phyloP scores from a whole-genome alignment of 2,113 vertebrate species.

The Malurus alboscapulatus region DNA sequence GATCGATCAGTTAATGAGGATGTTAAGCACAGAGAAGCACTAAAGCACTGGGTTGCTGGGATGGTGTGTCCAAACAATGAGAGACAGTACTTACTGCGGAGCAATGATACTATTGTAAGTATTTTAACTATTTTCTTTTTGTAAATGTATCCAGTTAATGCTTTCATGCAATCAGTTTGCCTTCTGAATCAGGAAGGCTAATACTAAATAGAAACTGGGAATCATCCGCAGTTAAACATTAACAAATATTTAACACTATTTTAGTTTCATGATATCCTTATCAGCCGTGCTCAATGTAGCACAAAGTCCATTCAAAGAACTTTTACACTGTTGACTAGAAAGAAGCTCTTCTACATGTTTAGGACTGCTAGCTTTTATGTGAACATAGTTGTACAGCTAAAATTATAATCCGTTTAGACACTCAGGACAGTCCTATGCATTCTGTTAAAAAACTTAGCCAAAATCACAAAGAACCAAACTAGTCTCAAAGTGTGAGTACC shows the following conservation, averaged over 20 bases:
- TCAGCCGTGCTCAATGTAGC: background rate
- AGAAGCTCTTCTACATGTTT: background rate
- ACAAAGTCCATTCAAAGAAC: conserved; percentile 9
- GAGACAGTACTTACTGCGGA: background rate
- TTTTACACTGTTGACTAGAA: background rate
- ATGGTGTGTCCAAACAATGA: background rate
- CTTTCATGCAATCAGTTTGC: background rate
- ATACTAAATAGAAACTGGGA: background rate
- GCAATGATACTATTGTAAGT: background rate
- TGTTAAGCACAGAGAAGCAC: background rate
- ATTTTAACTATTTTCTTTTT: background rate
- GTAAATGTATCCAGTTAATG: background rate
- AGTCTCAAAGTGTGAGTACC: background rate
- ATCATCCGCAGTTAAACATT: conserved; percentile 32
- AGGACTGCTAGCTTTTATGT: background rate
- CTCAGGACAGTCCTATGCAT: background rate
- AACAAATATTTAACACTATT: background rate
- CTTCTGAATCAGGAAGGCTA: background rate
- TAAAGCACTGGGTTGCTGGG: background rate
- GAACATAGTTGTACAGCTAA: background rate
- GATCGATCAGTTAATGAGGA: background rate
- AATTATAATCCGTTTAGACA: background rate
- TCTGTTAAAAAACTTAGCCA: background rate
- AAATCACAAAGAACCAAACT: background rate
- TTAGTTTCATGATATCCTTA: background rate